Base-by-base conservation (phyloP, 2,888 invertebrate genomes). In the Lasioglossum malachurum region DNA sequence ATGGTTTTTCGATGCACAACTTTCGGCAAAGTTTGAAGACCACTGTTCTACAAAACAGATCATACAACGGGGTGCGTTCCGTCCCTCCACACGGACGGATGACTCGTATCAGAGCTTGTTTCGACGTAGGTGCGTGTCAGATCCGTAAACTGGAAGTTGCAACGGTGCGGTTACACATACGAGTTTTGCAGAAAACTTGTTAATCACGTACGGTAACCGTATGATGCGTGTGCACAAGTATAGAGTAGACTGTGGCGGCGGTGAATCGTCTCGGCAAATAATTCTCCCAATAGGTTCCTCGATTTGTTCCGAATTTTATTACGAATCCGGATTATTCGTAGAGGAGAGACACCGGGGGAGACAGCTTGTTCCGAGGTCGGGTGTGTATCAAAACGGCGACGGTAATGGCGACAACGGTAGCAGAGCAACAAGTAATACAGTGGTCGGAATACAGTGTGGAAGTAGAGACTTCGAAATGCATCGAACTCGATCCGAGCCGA, bases 401-500 rank as follows among this genome's bases (percentile, higher is more conserved):
- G 64, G 84, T 86, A 72, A 78, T 76, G 80, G 75, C 85, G 75
- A 44, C 86, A 85, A 78, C 77, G 49, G 80, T 73, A 74, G 85
- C 83, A 76, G 69, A 41, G 82, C 57, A 80, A 78, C 85, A 88
- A 88, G 78, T 38, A 69, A 78, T 53, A 83, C 73, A 89, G 92
- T 94, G 92, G 92, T 93, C 93, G 92, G 94, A 95, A 94, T 94
- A 93, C 93, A 94, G 95, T 95, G 95, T 95, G 95, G 94, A 95
- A 95, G 95, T 94, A 92, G 92, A 94, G 93, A 94, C 93, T 92
- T 92, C 91, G 91, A 87, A 86, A 88, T 85, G 88, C 86, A 88
- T 91, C 89, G 91, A 92, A 89, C 80, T 90, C 92, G 91, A 91
- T 90, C 88, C 82, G 78, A 53, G 82, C 89, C 60, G 89, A 89